These are phyloP conservation scores for Cataglyphis altisquamis DNA, from an alignment of 2,888 invertebrate genomes.

Conservation along the genomic window DNA sequence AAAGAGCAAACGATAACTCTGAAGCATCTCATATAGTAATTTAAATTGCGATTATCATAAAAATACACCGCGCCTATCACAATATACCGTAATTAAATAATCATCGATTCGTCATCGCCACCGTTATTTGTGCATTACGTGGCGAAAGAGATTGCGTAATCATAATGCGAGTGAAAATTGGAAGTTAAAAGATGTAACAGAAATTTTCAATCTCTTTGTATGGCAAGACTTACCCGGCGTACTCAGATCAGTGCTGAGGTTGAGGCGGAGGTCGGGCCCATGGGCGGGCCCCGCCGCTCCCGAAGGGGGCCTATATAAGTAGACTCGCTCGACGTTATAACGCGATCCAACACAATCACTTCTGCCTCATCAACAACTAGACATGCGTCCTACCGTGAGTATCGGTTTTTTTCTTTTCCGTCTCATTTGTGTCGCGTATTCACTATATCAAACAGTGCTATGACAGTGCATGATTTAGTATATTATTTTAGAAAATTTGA, in stretches of 20 bases:
- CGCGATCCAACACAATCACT: constrained; percentile 83
- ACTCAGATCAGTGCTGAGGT: constrained; percentile 68
- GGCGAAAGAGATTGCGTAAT: background rate
- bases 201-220: constrained; percentile 76
- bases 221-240: constrained; percentile 67
- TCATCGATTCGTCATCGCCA: background rate
- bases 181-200: constrained; percentile 31
- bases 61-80: background rate
- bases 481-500: background rate
- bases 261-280: constrained; percentile 83
- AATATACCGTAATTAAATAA: background rate
- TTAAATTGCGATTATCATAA: background rate
- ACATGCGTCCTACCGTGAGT: constrained; percentile 83
- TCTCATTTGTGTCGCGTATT: background rate
- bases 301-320: constrained; percentile 85
- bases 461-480: background rate
- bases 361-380: constrained; percentile 78
- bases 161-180: constrained; percentile 36
- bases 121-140: background rate
- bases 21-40: background rate
- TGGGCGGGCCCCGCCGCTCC: constrained; percentile 85
- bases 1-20: background rate
- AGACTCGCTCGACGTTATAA: constrained; percentile 79
- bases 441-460: background rate
- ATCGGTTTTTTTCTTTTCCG: constrained; percentile 54